Percentiles rank a stretch among this genome's conserved stretches.
Conservation (phyloP, 64 coral and sea anemone species). For the Porites lutea region DNA sequence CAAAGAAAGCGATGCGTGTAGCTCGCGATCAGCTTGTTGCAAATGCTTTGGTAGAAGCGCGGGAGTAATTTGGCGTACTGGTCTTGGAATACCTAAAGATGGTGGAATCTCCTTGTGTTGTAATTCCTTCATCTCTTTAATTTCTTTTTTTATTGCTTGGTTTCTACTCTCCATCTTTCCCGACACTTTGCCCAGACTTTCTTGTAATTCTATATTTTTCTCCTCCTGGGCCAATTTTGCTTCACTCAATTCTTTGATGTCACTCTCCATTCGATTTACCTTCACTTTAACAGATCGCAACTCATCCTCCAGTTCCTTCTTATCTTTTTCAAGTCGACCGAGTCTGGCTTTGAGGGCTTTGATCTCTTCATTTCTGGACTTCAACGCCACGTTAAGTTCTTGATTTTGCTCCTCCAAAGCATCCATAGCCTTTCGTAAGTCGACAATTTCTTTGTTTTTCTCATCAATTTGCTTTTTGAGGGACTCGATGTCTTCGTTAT, state of each 20-base stretch:
- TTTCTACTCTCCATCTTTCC: not conserved
- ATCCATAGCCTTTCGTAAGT: not conserved
- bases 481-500: conserved; percentile 9
- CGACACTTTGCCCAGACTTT: not conserved
- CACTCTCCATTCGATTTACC: conserved; percentile 12
- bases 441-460: conserved; percentile 14
- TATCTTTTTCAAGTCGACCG: conserved; percentile 27
- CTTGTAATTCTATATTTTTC: conserved; percentile 8
- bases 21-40: not conserved
- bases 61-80: not conserved
- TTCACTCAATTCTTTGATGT: conserved; percentile 5
- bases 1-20: conserved; percentile 11
- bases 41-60: not conserved
- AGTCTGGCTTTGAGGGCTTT: conserved; percentile 27
- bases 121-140: conserved; percentile 14
- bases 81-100: not conserved
- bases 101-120: conserved; percentile 12
- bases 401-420: conserved; percentile 33
- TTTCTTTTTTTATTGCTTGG: conserved; percentile 22
- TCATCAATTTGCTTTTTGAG: conserved; percentile 33
- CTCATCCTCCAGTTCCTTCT: conserved; percentile 44
- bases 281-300: conserved; percentile 30
- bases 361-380: conserved; percentile 34
- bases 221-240: conserved; percentile 13
- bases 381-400: not conserved